Percentiles rank a stretch among this genome's conserved stretches.
phyloP scores from a whole-genome alignment of 2,113 vertebrate species.

The Hippolais icterina region DNA sequence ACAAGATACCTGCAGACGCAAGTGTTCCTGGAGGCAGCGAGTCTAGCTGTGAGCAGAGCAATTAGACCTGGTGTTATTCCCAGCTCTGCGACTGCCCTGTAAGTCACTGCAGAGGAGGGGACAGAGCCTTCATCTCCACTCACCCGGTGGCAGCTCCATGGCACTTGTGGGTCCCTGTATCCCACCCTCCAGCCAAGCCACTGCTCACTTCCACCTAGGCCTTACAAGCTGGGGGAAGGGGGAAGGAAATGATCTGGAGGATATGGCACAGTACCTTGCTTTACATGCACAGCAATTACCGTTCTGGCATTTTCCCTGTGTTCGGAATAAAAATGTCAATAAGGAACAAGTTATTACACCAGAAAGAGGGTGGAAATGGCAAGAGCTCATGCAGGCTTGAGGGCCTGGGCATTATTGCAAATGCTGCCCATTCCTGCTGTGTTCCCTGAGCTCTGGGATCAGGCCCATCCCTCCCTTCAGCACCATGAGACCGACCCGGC shows the following conservation, averaged over 20 bases:
- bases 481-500: accelerated
- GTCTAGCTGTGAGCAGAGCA: background rate
- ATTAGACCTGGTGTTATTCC: background rate
- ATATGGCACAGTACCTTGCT: constrained; percentile 12
- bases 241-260: background rate
- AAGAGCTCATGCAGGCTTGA: background rate
- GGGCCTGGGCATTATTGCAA: background rate
- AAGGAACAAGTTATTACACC: constrained; percentile 59
- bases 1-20: constrained; percentile 5
- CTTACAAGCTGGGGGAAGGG: background rate
- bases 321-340: constrained; percentile 59
- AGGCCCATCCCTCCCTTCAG: background rate
- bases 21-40: background rate
- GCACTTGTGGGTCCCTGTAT: background rate
- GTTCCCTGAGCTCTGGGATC: background rate
- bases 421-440: background rate
- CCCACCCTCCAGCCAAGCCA: background rate
- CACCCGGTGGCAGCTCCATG: background rate
- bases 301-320: constrained; percentile 52
- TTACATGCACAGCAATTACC: constrained; percentile 56
- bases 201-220: background rate
- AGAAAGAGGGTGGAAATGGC: constrained; percentile 1
- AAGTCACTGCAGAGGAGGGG: background rate
- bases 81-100: background rate
- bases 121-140: accelerated